These are phyloP conservation scores for Chymomyza fuscimana DNA, from an alignment of 2,888 invertebrate genomes.

Conservation along the genomic window DNA sequence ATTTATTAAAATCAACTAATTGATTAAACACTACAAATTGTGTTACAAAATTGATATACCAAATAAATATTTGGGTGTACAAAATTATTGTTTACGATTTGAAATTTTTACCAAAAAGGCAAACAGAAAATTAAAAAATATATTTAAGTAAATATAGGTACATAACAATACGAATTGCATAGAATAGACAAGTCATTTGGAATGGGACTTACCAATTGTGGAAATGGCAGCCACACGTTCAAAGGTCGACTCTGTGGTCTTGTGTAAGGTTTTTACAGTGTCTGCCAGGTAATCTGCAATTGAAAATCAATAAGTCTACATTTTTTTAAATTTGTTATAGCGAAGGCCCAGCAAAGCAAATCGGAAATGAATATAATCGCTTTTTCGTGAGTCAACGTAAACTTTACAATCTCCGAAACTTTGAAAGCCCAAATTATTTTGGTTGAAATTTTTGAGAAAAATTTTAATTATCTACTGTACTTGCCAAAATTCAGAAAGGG, in stretches of 20 bases:
- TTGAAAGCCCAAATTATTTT: too few species aligned
- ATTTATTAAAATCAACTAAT: slow-evolving; percentile 25
- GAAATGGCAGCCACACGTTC: slow-evolving; percentile 75
- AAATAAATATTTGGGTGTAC: slow-evolving; percentile 26
- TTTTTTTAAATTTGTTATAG: too few species aligned
- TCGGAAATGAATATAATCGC: too few species aligned
- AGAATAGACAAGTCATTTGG: slow-evolving; percentile 32
- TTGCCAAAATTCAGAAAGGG: too few species aligned
- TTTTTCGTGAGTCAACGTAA: too few species aligned
- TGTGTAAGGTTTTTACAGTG: slow-evolving; percentile 72
- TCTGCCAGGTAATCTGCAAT: slow-evolving; percentile 66
- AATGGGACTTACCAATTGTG: slow-evolving; percentile 70
- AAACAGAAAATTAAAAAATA: slow-evolving; percentile 60
- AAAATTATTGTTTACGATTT: slow-evolving; percentile 38
- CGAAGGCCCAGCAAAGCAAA: too few species aligned
- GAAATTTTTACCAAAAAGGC: slow-evolving; percentile 54
- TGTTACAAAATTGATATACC: slow-evolving; percentile 41
- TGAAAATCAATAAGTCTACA: not conserved
- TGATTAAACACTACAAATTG: slow-evolving; percentile 53
- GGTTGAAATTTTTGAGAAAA: too few species aligned
- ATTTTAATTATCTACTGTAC: too few species aligned
- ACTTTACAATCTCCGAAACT: too few species aligned
- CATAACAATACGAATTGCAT: slow-evolving; percentile 69
- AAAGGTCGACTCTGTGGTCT: slow-evolving; percentile 73
- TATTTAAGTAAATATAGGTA: slow-evolving; percentile 55